phyloP scores from a whole-genome alignment of 2,888 invertebrate species.

The Agrenia bidenticulata region DNA sequence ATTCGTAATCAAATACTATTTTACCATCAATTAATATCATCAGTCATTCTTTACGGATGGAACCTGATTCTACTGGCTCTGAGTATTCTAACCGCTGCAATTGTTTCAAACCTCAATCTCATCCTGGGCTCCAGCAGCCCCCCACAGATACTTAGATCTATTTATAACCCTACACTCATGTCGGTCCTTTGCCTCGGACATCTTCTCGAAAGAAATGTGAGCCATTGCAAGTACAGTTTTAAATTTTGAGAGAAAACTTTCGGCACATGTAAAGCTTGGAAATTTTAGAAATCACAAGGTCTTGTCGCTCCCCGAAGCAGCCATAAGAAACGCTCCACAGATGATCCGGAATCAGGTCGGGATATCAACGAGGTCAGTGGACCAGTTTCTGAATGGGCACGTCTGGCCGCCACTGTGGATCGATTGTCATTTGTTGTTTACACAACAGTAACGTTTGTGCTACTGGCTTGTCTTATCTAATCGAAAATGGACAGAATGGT shows the following conservation, averaged over 20 bases:
- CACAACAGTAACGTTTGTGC: constrained; percentile 46
- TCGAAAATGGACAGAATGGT: too few species aligned
- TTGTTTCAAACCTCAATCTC: constrained; percentile 37
- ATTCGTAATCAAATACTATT: too few species aligned
- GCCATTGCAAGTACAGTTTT: neutral
- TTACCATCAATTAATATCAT: neutral
- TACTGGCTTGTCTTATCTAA: constrained; percentile 39
- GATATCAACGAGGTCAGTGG: constrained; percentile 16
- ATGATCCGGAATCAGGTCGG: constrained; percentile 24
- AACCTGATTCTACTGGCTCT: constrained; percentile 44
- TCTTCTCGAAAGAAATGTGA: constrained; percentile 2
- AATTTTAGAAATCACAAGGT: neutral
- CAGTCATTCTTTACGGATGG: constrained; percentile 49
- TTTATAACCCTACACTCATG: constrained; percentile 41
- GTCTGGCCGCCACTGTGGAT: constrained; percentile 66
- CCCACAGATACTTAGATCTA: constrained; percentile 37
- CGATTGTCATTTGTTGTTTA: constrained; percentile 64
- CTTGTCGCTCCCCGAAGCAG: constrained; percentile 19
- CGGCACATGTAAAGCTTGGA: too few species aligned
- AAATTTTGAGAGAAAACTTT: too few species aligned
- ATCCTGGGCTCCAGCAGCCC: constrained; percentile 43
- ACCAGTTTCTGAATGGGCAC: constrained; percentile 62
- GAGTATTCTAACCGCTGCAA: constrained; percentile 41
- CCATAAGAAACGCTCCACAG: constrained; percentile 27
- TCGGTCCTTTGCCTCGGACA: constrained; percentile 44